These are phyloP conservation scores for Eupleurogrammus muticus DNA, from an alignment of 2,797 vertebrate genomes.

Conservation along the genomic window DNA sequence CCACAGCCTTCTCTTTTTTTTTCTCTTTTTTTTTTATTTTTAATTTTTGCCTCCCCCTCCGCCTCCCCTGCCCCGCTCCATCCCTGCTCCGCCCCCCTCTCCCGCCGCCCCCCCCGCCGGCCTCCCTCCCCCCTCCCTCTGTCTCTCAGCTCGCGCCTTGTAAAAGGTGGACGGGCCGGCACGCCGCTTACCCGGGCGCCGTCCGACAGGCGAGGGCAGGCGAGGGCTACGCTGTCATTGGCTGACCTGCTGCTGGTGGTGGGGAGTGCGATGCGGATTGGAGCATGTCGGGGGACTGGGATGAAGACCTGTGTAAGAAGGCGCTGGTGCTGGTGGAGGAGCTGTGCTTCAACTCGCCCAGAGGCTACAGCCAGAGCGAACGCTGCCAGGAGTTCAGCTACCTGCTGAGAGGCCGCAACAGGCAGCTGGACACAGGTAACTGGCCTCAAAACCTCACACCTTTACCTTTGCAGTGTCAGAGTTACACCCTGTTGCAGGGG, in stretches of 20 bases:
- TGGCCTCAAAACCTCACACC: too few species aligned
- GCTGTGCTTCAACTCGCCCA: constrained; percentile 87
- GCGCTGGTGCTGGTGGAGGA: constrained; percentile 90
- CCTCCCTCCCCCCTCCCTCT: constrained; percentile 23
- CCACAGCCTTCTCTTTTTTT: too few species aligned
- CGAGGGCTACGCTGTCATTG: constrained; percentile 76
- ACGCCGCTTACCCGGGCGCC: constrained; percentile 53
- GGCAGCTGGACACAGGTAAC: constrained; percentile 87
- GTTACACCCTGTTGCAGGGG: too few species aligned
- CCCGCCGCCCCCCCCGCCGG: background rate
- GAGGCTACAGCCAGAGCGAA: constrained; percentile 86
- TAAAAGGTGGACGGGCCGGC: constrained; percentile 73
- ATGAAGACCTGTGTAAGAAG: constrained; percentile 93
- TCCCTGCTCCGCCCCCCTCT: constrained; percentile 13
- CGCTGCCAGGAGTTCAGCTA: constrained; percentile 91
- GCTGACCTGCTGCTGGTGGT: constrained; percentile 78
- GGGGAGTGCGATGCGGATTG: constrained; percentile 88
- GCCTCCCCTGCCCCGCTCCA: constrained; percentile 39
- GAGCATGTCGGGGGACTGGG: constrained; percentile 95
- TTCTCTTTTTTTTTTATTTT: too few species aligned
- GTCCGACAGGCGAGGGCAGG: constrained; percentile 76
- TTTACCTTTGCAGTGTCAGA: too few species aligned
- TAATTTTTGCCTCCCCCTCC: too few species aligned
- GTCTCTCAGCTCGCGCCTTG: constrained; percentile 19
- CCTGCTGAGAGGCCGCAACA: constrained; percentile 83